phyloP scores from a whole-genome alignment of 2,888 invertebrate genomes.

The Neoascia interrupta region DNA sequence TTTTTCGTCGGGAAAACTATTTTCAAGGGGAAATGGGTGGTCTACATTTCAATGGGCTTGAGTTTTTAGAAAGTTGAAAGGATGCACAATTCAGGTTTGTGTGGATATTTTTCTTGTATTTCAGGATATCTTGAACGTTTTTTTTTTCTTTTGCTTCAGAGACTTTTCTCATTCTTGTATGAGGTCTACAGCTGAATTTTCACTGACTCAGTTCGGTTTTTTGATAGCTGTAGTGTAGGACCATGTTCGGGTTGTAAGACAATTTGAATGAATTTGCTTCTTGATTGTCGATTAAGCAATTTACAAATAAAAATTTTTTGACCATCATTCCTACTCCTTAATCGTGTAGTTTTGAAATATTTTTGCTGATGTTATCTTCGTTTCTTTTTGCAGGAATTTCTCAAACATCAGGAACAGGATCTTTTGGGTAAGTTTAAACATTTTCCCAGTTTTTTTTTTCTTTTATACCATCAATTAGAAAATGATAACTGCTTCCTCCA shows the following conservation, averaged over 20 bases:
- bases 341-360: no score
- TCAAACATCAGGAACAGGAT: no score
- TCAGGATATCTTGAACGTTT: no score
- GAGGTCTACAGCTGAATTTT: neutral
- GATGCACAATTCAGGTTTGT: conserved; percentile 32
- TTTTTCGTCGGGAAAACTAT: neutral
- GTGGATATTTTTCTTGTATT: conserved; percentile 11
- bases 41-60: conserved; percentile 46
- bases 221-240: conserved; percentile 18
- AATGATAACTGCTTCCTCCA: no score
- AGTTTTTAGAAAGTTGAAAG: conserved; percentile 20
- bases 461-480: no score
- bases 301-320: no score
- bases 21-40: conserved; percentile 17
- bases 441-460: no score
- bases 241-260: conserved; percentile 35
- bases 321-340: no score
- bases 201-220: conserved; percentile 28
- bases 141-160: neutral
- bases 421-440: no score
- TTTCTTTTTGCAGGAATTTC: no score
- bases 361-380: no score
- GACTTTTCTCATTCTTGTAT: neutral
- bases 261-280: conserved; percentile 12
- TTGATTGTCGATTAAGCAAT: conserved; percentile 19